A percentile compares a stretch with the other conserved stretches of the same genome.
Conservation (phyloP, 2,888 invertebrate species). For the Phragmatobia fuliginosa region DNA sequence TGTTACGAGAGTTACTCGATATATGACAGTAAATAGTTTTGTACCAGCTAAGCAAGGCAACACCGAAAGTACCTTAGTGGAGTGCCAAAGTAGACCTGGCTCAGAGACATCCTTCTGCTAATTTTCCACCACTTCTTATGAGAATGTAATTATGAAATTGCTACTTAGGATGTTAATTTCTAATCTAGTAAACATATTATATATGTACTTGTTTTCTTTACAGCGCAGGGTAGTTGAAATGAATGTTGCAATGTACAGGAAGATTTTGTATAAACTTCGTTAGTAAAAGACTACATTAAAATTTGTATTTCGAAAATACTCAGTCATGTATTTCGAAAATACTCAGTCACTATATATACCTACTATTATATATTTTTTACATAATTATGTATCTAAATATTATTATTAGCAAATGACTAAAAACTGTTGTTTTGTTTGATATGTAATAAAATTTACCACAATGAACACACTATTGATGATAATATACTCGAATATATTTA, state of each 20-base stretch:
- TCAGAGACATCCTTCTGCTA: background rate
- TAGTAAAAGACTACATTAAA: constrained; percentile 29
- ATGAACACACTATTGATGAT: background rate
- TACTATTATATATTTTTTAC: constrained; percentile 22
- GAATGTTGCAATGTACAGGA: constrained; percentile 35
- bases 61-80: background rate
- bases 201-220: constrained; percentile 42
- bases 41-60: background rate
- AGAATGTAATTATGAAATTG: background rate
- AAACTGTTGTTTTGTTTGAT: background rate
- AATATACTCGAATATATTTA: background rate
- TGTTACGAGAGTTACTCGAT: background rate
- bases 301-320: constrained; percentile 50
- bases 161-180: background rate
- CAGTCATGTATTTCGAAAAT: constrained; percentile 46
- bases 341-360: constrained; percentile 41
- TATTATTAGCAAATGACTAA: constrained; percentile 10
- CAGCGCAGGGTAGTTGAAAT: constrained; percentile 60
- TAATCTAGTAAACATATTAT: constrained; percentile 6
- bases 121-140: background rate
- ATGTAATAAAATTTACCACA: background rate
- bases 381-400: constrained; percentile 26
- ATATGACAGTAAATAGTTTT: background rate
- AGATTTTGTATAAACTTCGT: constrained; percentile 19
- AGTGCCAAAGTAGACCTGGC: constrained; percentile 2